These are phyloP conservation scores for Nomia melanderi DNA, from an alignment of 1,140 invertebrate species.

Conservation along the genomic window DNA sequence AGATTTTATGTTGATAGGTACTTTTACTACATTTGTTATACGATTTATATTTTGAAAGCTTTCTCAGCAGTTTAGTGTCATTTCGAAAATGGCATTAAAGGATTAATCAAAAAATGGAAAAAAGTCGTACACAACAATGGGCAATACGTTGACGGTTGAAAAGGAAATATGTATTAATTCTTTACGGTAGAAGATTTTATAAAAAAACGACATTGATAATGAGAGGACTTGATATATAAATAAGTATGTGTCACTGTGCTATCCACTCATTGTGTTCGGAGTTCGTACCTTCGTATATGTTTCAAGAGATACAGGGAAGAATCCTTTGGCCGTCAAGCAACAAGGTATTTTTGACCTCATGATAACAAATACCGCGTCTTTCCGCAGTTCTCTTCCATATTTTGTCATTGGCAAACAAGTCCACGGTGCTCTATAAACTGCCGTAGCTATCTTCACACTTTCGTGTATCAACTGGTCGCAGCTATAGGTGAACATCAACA, in stretches of 20 bases:
- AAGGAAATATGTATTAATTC: no score
- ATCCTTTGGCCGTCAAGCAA: constrained; percentile 50
- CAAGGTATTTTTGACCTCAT: constrained; percentile 47
- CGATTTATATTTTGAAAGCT: no score
- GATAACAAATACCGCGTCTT: constrained; percentile 38
- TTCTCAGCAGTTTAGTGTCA: no score
- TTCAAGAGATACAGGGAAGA: constrained; percentile 53
- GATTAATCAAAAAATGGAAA: no score
- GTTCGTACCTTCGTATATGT: constrained; percentile 41
- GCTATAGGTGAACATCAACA: constrained; percentile 52
- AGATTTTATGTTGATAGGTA: no score
- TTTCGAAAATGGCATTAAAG: no score
- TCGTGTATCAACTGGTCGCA: constrained; percentile 40
- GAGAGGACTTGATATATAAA: neutral
- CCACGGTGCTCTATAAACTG: constrained; percentile 21
- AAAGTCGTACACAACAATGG: no score
- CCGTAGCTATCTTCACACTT: constrained; percentile 7
- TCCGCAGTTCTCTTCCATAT: constrained; percentile 37
- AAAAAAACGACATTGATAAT: no score
- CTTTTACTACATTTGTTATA: no score
- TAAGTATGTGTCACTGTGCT: no score
- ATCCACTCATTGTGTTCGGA: neutral
- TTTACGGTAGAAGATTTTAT: no score
- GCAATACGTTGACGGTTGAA: no score
- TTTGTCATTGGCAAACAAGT: neutral